These are phyloP conservation scores for Nesometra sesokonis DNA, from an alignment of 35 echinoderm and acorn worm species.

Conservation along the genomic window DNA sequence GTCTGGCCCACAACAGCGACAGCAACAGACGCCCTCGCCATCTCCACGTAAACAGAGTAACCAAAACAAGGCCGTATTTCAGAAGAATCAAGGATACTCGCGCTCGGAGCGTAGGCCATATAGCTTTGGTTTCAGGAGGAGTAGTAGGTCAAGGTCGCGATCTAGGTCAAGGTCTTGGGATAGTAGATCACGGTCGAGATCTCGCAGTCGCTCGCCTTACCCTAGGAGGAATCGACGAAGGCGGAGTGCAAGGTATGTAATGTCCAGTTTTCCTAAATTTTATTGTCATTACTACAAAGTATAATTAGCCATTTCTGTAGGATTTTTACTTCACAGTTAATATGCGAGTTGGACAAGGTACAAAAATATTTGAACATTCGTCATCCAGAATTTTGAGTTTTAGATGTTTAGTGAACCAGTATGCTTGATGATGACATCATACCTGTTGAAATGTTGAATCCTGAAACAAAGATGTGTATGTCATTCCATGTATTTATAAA, in stretches of 20 bases:
- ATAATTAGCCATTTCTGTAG: too few species aligned
- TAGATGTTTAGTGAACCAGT: too few species aligned
- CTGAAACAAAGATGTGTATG: too few species aligned
- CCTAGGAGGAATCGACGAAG: constrained; percentile 23
- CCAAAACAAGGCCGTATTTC: background rate
- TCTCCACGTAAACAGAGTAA: background rate
- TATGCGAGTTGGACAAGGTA: too few species aligned
- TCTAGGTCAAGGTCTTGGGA: constrained; percentile 39
- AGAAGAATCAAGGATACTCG: background rate
- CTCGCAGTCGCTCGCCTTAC: constrained; percentile 22
- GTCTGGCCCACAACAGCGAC: background rate
- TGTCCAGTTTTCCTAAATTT: too few species aligned
- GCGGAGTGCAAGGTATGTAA: constrained; percentile 15
- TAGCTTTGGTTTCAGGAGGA: background rate
- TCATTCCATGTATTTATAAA: too few species aligned
- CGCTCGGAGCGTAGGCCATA: background rate
- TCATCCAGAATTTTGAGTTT: too few species aligned
- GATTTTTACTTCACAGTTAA: too few species aligned
- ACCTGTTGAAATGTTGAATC: too few species aligned
- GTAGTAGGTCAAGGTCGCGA: constrained; percentile 23
- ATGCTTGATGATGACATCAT: too few species aligned
- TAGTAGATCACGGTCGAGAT: background rate
- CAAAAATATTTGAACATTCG: too few species aligned
- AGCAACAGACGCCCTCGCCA: background rate
- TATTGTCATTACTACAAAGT: too few species aligned